phyloP scores from a whole-genome alignment of 1,140 invertebrate genomes.

The Drosophila asahinai region DNA sequence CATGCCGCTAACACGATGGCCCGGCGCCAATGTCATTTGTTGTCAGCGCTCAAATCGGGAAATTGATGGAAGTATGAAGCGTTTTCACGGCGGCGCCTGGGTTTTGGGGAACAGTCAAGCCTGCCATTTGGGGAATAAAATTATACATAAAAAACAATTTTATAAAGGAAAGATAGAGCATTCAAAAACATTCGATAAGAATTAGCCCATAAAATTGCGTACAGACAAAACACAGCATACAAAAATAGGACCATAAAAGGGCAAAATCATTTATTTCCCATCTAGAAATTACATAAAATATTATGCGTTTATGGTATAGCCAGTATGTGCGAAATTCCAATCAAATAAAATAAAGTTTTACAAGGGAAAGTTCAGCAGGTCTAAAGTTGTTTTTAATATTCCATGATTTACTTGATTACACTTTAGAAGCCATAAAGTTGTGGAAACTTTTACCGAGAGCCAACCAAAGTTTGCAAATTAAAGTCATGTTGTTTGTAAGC shows the following conservation, averaged over 20 bases:
- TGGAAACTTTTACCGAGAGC: slow-evolving; percentile 5
- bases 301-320: not conserved
- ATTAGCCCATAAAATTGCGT: not conserved
- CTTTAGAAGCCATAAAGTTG: slow-evolving; percentile 30
- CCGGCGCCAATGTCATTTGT: slow-evolving; percentile 66
- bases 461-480: slow-evolving; percentile 20
- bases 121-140: not conserved
- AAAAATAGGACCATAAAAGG: not conserved
- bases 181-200: slow-evolving; percentile 1
- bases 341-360: slow-evolving; percentile 15
- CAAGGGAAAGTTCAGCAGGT: not conserved
- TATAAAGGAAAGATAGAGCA: not conserved
- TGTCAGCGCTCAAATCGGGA: slow-evolving; percentile 44
- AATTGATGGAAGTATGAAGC: slow-evolving; percentile 37
- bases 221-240: not conserved
- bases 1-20: slow-evolving; percentile 59
- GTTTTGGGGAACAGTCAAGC: not conserved
- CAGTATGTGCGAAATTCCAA: slow-evolving; percentile 6
- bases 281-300: not conserved
- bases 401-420: slow-evolving; percentile 31
- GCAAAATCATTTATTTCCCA: not conserved
- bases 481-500: slow-evolving; percentile 13
- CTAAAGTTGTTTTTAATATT: slow-evolving; percentile 33
- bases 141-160: not conserved
- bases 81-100: not conserved